These are phyloP conservation scores for Andinoacara biseriatus DNA, from an alignment of 2,113 vertebrate genomes.

Conservation along the genomic window DNA sequence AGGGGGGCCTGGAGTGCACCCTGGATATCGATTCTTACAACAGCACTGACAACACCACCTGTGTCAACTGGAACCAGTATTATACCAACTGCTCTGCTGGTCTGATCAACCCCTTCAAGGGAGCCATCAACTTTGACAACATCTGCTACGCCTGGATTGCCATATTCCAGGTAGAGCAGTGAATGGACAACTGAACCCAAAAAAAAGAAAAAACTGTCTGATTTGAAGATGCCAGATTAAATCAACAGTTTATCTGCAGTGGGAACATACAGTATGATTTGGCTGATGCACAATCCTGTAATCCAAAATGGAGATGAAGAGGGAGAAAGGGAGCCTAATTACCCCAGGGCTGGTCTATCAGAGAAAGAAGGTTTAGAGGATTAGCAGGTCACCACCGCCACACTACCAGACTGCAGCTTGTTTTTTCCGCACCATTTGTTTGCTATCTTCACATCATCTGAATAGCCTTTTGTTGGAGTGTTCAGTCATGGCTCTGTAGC, in stretches of 20 bases:
- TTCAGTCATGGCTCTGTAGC: slow-evolving; percentile 18
- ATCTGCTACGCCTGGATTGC: slow-evolving; percentile 99
- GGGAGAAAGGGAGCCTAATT: slow-evolving; percentile 21
- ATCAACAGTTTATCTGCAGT: neutral
- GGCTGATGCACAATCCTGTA: neutral
- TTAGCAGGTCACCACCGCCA: slow-evolving; percentile 42
- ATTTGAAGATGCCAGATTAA: neutral
- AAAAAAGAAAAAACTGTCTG: neutral
- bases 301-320: slow-evolving; percentile 1
- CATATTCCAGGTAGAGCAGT: slow-evolving; percentile 91
- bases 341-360: slow-evolving; percentile 16
- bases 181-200: neutral
- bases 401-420: slow-evolving; percentile 1
- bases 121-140: slow-evolving; percentile 99
- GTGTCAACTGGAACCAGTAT: slow-evolving; percentile 98
- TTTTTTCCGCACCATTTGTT: slow-evolving; percentile 55
- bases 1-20: slow-evolving; percentile 87
- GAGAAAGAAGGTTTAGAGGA: slow-evolving; percentile 29
- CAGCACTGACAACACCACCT: slow-evolving; percentile 93
- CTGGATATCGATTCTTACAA: slow-evolving; percentile 90
- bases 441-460: slow-evolving; percentile 43
- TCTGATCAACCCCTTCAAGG: slow-evolving; percentile 94
- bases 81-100: slow-evolving; percentile 95
- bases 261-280: neutral
- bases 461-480: slow-evolving; percentile 22